A percentile compares a stretch with the other conserved stretches of the same genome.
phyloP scores from a whole-genome alignment of 2,113 vertebrate genomes.

The Antigone vipio region DNA sequence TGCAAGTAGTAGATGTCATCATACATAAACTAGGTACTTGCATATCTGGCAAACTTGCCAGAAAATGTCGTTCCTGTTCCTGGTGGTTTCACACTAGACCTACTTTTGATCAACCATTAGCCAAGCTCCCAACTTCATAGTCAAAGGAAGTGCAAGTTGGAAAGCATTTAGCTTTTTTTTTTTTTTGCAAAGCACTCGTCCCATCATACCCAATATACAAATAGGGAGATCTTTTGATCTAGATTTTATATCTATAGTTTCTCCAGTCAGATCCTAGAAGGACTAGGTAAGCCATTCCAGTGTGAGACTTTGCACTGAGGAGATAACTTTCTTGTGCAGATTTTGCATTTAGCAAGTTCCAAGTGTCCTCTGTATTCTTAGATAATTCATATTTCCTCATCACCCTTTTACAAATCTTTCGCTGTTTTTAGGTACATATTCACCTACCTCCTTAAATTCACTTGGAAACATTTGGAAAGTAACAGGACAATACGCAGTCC shows the following conservation, averaged over 20 bases:
- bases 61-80: background rate
- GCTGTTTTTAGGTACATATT: background rate
- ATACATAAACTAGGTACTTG: background rate
- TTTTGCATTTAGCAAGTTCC: background rate
- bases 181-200: background rate
- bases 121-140: background rate
- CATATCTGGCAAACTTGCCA: background rate
- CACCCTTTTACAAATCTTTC: background rate
- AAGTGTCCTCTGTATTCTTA: background rate
- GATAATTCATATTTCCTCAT: background rate
- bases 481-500: background rate
- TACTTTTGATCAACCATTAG: background rate
- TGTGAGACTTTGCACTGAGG: background rate
- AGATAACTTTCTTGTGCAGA: background rate
- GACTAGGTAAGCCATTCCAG: background rate
- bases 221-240: background rate
- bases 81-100: background rate
- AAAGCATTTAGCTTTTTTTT: background rate
- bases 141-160: background rate
- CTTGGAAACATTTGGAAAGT: background rate
- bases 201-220: background rate
- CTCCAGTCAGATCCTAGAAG: background rate
- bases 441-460: background rate
- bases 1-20: background rate
- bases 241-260: background rate